phyloP scores from a whole-genome alignment of 2,888 invertebrate genomes.

The Thumatha senex region DNA sequence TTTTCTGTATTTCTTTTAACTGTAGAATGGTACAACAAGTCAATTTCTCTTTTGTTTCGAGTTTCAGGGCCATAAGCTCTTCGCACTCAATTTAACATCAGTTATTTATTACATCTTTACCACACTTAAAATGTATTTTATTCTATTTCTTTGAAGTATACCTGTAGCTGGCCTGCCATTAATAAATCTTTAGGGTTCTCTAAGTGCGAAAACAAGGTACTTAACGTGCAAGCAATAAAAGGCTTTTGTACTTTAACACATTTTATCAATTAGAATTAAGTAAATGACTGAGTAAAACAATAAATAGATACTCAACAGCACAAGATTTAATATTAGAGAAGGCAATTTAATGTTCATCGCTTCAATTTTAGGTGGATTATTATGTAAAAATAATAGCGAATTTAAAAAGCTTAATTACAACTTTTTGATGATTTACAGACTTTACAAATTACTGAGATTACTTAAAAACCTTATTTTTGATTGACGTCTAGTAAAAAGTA shows the following conservation, averaged over 20 bases:
- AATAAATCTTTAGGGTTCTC: slow-evolving; percentile 60
- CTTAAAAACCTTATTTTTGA: no score
- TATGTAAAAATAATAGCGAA: no score
- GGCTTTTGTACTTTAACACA: slow-evolving; percentile 25
- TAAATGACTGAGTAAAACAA: neutral
- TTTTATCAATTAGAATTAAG: slow-evolving; percentile 27
- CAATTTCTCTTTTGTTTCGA: slow-evolving; percentile 58
- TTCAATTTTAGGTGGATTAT: no score
- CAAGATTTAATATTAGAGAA: no score
- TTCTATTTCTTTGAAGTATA: slow-evolving; percentile 55
- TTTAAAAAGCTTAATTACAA: no score
- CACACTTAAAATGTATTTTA: slow-evolving; percentile 67
- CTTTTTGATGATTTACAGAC: no score
- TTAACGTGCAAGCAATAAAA: slow-evolving; percentile 57
- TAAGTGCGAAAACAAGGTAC: slow-evolving; percentile 62
- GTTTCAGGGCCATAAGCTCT: slow-evolving; percentile 71
- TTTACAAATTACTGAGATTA: no score
- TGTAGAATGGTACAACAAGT: slow-evolving; percentile 35
- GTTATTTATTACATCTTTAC: slow-evolving; percentile 76
- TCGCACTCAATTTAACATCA: slow-evolving; percentile 78
- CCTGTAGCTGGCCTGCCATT: slow-evolving; percentile 51
- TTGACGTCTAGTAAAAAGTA: no score
- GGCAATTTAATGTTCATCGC: no score
- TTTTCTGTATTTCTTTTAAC: slow-evolving; percentile 26
- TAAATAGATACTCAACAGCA: no score